Evolutionary conservation across 2,113 vertebrate species (phyloP), one percentile per base, ranked within the genome.

Genomic region (Onychostoma macrolepis): DNA sequence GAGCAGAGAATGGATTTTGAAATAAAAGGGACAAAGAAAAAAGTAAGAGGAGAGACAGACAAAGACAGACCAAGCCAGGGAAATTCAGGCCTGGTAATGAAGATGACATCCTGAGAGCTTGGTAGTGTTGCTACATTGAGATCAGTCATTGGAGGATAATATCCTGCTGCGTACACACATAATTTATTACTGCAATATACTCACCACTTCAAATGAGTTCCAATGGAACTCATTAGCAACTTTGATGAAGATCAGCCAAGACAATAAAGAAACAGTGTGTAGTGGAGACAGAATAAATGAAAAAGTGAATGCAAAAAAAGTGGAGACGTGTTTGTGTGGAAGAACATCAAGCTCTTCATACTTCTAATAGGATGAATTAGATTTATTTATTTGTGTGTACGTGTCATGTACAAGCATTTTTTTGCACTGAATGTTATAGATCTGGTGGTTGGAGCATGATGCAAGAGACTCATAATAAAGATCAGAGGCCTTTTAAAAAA

Each of bases 151-250:
- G 80, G 80, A 91, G 88, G 53, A 91, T 89, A 83, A 87, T 87
- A 89, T 90, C 93, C 93, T 93, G 89, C 92, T 90, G 93, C 90
- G 91, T 91, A 91, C 91, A 91, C 93, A 90, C 90, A 93, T 93
- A 81, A 94, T 94, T 92, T 92, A 94, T 94, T 91, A 94, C 86
- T 84, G 88, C 67, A 91, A 92, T 92, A 90, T 92, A 93, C 94
- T 95, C 91, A 91, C 87, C 67, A 89, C 88, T 85, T 89, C 83
- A 93, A 92, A 93, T 92, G 90, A 93, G 92, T 87, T 93, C 93
- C 93, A 93, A 61, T 93, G 93, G 92, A 95, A 92, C 90, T 94
- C 93, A 94, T 95, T 94, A 94, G 88, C 85, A 87, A 17, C 43
- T 86, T 89, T 92, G 92, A 94, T 93, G 91, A 92, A 92, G 92